phyloP scores from a whole-genome alignment of 2,888 invertebrate genomes.

The Trilocha varians region DNA sequence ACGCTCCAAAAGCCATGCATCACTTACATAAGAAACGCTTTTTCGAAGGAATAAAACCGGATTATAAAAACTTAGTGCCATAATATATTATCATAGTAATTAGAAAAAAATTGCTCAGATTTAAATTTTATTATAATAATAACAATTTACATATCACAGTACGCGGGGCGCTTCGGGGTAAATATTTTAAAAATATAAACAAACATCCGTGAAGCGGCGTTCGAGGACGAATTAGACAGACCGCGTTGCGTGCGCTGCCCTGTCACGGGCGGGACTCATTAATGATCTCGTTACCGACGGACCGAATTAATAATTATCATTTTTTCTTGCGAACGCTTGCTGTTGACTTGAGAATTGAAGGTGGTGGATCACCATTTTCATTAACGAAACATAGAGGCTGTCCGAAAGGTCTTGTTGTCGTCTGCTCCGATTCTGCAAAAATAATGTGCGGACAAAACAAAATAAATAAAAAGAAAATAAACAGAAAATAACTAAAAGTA shows the following conservation, averaged over 20 bases:
- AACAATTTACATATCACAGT: slow-evolving; percentile 73
- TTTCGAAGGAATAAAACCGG: slow-evolving; percentile 36
- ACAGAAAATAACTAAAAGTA: slow-evolving; percentile 16
- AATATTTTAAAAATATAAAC: slow-evolving; percentile 20
- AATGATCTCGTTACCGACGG: slow-evolving; percentile 35
- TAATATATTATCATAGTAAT: too few relatives aligned
- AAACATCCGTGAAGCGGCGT: slow-evolving; percentile 48
- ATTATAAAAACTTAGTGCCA: slow-evolving; percentile 35
- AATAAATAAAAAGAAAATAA: slow-evolving; percentile 45
- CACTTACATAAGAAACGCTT: slow-evolving; percentile 57
- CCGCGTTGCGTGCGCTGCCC: slow-evolving; percentile 47
- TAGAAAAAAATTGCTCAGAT: slow-evolving; percentile 46
- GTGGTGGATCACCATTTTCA: slow-evolving; percentile 69
- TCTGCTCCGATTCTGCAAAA: slow-evolving; percentile 70
- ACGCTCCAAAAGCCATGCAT: slow-evolving; percentile 66
- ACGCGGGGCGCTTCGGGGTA: slow-evolving; percentile 72
- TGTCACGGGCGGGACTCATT: slow-evolving; percentile 39
- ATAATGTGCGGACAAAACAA: slow-evolving; percentile 52
- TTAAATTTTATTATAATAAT: slow-evolving; percentile 69
- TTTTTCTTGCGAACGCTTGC: slow-evolving; percentile 70
- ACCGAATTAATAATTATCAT: slow-evolving; percentile 38
- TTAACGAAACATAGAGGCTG: slow-evolving; percentile 83
- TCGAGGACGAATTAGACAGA: slow-evolving; percentile 34
- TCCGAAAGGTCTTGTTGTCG: slow-evolving; percentile 81
- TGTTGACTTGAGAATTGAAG: slow-evolving; percentile 66